Evolutionary conservation across 2,797 vertebrate species (phyloP).

Genomic region (Leptodactylus fallax): DNA sequence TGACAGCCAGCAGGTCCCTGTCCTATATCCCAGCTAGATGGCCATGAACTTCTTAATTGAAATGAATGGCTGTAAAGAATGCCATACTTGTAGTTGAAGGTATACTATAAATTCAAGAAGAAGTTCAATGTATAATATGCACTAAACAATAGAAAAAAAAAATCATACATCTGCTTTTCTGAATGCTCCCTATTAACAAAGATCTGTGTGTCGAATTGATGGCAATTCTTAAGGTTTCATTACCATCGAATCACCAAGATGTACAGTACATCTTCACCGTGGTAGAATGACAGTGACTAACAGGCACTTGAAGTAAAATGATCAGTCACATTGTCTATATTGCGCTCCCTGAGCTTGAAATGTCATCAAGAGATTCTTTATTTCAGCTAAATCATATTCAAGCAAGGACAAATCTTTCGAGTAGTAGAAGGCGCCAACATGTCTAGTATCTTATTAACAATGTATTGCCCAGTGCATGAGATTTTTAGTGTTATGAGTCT

Average conservation of each 20-base stretch:
- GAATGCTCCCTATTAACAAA: neutral
- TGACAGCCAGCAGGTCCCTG: too few relatives aligned
- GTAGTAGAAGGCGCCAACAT: slow-evolving; percentile 6
- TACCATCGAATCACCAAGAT: neutral
- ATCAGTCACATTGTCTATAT: slow-evolving; percentile 37
- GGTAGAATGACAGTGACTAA: neutral
- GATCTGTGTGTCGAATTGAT: neutral
- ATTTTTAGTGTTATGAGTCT: neutral
- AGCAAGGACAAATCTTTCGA: slow-evolving; percentile 19
- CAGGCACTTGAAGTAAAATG: slow-evolving; percentile 46
- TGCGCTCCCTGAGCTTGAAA: slow-evolving; percentile 14
- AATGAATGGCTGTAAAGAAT: neutral
- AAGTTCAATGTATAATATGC: neutral
- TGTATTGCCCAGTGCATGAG: slow-evolving; percentile 12
- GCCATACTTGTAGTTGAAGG: neutral
- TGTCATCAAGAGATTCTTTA: slow-evolving; percentile 40
- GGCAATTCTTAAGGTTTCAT: slow-evolving; percentile 15
- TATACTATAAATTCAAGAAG: neutral
- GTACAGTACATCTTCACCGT: neutral
- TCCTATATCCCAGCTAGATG: too few relatives aligned
- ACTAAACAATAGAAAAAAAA: neutral
- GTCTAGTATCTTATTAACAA: slow-evolving; percentile 35
- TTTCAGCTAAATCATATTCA: slow-evolving; percentile 31
- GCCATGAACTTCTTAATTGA: neutral
- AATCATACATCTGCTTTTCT: neutral